Conservation (phyloP, 1,140 invertebrate species). For the Neodiprion pinetum region DNA sequence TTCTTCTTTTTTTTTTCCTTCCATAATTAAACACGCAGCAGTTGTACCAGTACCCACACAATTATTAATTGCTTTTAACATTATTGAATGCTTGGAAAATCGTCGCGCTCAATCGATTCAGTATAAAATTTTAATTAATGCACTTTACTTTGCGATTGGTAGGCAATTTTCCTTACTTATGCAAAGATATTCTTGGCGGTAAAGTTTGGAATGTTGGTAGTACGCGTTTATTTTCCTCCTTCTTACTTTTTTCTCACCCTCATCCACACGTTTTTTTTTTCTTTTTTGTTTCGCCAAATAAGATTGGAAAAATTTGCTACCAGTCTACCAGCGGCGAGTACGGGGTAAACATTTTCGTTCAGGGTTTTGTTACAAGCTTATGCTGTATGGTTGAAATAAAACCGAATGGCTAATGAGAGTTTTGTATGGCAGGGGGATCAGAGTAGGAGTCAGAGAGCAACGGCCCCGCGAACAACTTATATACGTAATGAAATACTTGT, state of each 20-base stretch:
- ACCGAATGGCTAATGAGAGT: not conserved
- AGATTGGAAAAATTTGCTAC: not conserved
- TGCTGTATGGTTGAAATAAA: not conserved
- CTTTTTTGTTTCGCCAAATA: not conserved
- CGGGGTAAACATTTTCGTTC: not conserved
- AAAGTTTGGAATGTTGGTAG: constrained; percentile 53
- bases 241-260: not conserved
- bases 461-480: not conserved
- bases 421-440: not conserved
- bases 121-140: not conserved
- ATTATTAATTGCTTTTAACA: not conserved
- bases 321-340: not conserved
- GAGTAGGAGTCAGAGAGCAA: constrained; percentile 5
- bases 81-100: not conserved
- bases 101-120: not conserved
- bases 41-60: not conserved
- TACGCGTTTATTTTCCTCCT: not conserved
- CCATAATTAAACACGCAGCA: not conserved
- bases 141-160: not conserved
- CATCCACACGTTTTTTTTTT: not conserved
- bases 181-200: constrained; percentile 41
- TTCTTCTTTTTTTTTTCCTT: too few relatives aligned
- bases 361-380: not conserved
- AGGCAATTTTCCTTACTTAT: not conserved
- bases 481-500: constrained; percentile 3